Conservation (phyloP, 2,797 vertebrate species). For the Echiichthys vipera region DNA sequence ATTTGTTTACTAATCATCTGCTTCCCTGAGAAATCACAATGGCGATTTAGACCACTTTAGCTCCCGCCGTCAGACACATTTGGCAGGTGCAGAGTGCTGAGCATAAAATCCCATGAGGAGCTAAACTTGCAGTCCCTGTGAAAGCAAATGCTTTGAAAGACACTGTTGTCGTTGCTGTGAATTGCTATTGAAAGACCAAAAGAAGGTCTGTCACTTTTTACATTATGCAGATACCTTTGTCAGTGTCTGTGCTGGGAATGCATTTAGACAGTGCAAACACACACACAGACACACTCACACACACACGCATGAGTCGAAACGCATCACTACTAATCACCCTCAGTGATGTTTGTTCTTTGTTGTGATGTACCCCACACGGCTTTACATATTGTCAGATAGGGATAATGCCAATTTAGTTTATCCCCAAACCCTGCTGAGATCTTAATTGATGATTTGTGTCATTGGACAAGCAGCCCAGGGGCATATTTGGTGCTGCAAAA, state of each 20-base stretch:
- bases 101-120: constrained; percentile 52
- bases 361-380: constrained; percentile 60
- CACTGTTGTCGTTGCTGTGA: constrained; percentile 37
- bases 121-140: constrained; percentile 42
- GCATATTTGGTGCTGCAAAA: constrained; percentile 79
- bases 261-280: background rate
- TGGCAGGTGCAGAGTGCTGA: constrained; percentile 67
- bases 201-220: constrained; percentile 39
- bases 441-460: constrained; percentile 91
- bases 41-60: constrained; percentile 67
- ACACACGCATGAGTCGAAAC: constrained; percentile 20
- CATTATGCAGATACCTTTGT: constrained; percentile 54
- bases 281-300: constrained; percentile 17
- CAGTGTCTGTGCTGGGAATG: constrained; percentile 40
- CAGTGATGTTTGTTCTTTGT: constrained; percentile 81
- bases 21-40: constrained; percentile 72
- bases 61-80: constrained; percentile 46
- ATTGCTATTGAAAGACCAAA: constrained; percentile 43
- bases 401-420: constrained; percentile 85
- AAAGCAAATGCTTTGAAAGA: constrained; percentile 62
- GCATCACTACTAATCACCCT: constrained; percentile 45
- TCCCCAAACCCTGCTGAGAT: constrained; percentile 85
- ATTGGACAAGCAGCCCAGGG: constrained; percentile 87
- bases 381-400: constrained; percentile 72
- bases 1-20: constrained; percentile 75